phyloP scores from a whole-genome alignment of 2,113 vertebrate genomes.

The Paraplagusia blochii region DNA sequence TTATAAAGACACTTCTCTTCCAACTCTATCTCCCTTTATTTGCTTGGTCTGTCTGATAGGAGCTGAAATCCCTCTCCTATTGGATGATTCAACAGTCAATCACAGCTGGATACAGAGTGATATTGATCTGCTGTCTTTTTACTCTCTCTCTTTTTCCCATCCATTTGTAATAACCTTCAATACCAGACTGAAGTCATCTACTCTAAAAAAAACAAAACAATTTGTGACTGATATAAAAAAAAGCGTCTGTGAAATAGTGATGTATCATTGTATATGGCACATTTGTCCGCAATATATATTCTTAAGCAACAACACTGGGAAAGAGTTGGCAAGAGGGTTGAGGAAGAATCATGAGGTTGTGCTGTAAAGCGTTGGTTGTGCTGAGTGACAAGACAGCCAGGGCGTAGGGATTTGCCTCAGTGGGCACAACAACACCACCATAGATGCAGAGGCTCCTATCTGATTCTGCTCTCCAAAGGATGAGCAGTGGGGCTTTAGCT shows the following conservation, averaged over 20 bases:
- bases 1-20: no score
- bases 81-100: no score
- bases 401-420: slow-evolving; percentile 27
- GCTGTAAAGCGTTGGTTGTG: slow-evolving; percentile 22
- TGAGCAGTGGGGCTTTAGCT: slow-evolving; percentile 26
- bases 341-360: not conserved
- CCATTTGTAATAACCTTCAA: no score
- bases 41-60: no score
- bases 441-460: slow-evolving; percentile 34
- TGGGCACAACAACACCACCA: slow-evolving; percentile 25
- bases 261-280: slow-evolving; percentile 2
- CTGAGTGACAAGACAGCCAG: slow-evolving; percentile 27
- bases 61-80: no score
- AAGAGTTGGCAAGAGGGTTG: not conserved
- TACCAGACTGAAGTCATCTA: no score
- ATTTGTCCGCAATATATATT: slow-evolving; percentile 1
- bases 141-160: not conserved
- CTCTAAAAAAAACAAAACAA: no score
- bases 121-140: no score
- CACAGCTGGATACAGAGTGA: no score
- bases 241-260: not conserved
- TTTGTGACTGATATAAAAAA: no score
- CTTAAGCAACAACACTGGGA: not conserved
- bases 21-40: no score
- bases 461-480: slow-evolving; percentile 26